Base-by-base conservation (phyloP, 2,888 invertebrate genomes). In the Clepsis dumicolana region DNA sequence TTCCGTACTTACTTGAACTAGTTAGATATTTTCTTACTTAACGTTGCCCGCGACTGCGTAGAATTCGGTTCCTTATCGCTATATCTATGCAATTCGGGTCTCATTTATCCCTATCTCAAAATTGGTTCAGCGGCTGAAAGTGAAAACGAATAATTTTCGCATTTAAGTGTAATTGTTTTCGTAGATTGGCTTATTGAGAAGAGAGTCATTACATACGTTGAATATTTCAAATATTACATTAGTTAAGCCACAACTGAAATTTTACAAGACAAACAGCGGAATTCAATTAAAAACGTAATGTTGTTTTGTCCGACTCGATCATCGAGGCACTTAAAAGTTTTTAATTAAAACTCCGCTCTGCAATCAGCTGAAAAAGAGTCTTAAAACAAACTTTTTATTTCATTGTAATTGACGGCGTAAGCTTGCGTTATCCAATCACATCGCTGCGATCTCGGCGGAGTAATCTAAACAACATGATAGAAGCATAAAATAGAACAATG, bases 401-500 rank as follows among this genome's bases (percentile, higher is more conserved):
- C 63, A 57, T 50, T 59, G 41, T 68, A 52, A 57, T 52, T 57
- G 38, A 24, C 16, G 29, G n/a, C 4, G 35, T 53, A 53, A 63
- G 56, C 56, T 21, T 44, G 29, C 38, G 18, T 53, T 48, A 18
- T 52, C 68, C 68, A 68, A 68, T 68, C 57, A 63, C 14, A 64
- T 41, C 4, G 27, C 59, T 25, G 57, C 59, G 41, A 59, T 59
- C 57, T 16, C 59, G 64, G 63, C 41, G 52, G 59, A 53, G 68
- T 64, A 63, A 68, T 64, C 59, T 64, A 68, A 68, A 68, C 64
- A 68, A 63, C 68, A 50, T 64, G 64, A 70, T 66, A 60, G 69
- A 64, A 69, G 70, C 68, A 72, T 76, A 73, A 77, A 79, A 82
- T 81, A 77, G 76, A 78, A 77, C 74, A 76, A 77, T 64, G 54